phyloP scores from a whole-genome alignment of 2,797 vertebrate species.

The Dicrostonyx torquatus region DNA sequence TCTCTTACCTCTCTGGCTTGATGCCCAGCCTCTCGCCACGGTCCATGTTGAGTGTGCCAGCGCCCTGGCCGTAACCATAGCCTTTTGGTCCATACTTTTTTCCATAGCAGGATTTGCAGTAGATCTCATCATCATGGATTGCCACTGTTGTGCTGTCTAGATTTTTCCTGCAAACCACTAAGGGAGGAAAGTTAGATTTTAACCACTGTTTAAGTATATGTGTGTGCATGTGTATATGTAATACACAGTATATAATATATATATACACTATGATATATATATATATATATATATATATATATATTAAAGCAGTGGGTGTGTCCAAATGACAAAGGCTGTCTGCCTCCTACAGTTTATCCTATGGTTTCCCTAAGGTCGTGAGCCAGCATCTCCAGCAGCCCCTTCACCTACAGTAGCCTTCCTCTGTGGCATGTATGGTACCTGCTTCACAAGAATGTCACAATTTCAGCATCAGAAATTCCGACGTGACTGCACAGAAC shows the following conservation, averaged over 20 bases:
- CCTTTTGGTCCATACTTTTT: constrained; percentile 98
- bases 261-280: too few species aligned
- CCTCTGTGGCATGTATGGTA: neutral
- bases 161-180: constrained; percentile 97
- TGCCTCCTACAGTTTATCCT: constrained; percentile 15
- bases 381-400: constrained; percentile 3
- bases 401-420: constrained; percentile 52
- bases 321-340: neutral
- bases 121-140: constrained; percentile 94
- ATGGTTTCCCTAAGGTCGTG: constrained; percentile 44
- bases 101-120: constrained; percentile 97
- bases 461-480: neutral
- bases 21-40: constrained; percentile 95
- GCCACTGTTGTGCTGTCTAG: constrained; percentile 96
- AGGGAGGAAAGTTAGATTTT: constrained; percentile 29
- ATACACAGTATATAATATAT: too few species aligned
- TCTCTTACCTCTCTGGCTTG: constrained; percentile 93
- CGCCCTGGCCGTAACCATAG: constrained; percentile 96
- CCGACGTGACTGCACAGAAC: neutral
- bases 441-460: constrained; percentile 51
- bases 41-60: constrained; percentile 96
- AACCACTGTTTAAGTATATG: constrained; percentile 27
- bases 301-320: neutral
- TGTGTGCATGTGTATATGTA: neutral
- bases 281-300: neutral